Base-by-base conservation (phyloP, 2,797 vertebrate species). In the Pseudomugil gertrudae region DNA sequence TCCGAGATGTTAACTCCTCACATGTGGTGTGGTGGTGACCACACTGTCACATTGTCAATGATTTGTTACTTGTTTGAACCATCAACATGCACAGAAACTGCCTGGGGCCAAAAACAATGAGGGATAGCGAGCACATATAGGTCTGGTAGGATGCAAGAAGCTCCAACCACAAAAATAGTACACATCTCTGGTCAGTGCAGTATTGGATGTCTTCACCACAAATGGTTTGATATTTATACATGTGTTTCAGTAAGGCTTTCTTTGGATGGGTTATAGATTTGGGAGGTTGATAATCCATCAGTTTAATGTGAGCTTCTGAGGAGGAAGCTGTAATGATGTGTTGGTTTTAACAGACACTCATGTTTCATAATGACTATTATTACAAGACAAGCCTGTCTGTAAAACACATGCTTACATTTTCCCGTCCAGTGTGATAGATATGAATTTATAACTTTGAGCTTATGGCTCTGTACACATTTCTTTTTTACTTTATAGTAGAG, bases 321-420 rank as follows among this genome's bases (percentile, higher is more conserved):
- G 15, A 62, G 53, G 58, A 81, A 35, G 53, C 70, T 61, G 38
- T 80, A 86, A 84, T 77, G 59, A 81, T 47, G 65, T 77, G 64
- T 64, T 66, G 57, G 69, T 77, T 92, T 90, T 84, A 86, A 84
- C 78, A 75, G 53, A 76, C 78, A 83, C 66, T 69, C 35, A 32
- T 23, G 51, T 78, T 83, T 85, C 84, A 66, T 80, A 87, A 90
- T 89, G 67, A 87, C 74, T 83, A 65, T 84, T 68, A 87, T 88
- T 89, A 80, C 57, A 84, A 76, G 64, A 80, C 71, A 74, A 61
- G 45, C 63, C 38, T 72, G 32, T 57, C 27, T 62, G 36, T 80
- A 74, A 84, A 86, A 76, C 73, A 72, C 70, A 66, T 62, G 50
- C 13, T 74, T n/a, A 74, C 62, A 43, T 32, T 73, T 75, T 72